Evolutionary conservation across 2,113 vertebrate genomes (phyloP).

Genomic region (Glareola pratincola): DNA sequence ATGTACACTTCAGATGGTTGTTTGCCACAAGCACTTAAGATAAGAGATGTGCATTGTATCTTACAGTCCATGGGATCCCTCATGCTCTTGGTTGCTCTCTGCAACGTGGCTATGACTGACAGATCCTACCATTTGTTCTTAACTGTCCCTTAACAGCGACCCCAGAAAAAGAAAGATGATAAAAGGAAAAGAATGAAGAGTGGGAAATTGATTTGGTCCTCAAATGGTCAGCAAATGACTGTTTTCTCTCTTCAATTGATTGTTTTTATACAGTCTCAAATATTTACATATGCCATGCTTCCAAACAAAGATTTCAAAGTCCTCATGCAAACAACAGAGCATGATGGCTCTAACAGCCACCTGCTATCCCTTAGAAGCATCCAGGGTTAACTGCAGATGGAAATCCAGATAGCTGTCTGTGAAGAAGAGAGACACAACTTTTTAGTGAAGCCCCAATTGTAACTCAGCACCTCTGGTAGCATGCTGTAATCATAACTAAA

Average conservation of each 20-base stretch:
- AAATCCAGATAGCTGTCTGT: not conserved
- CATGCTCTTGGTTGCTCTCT: not conserved
- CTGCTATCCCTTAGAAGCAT: not conserved
- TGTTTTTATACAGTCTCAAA: not conserved
- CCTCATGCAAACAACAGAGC: not conserved
- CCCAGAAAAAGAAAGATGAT: not conserved
- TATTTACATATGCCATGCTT: not conserved
- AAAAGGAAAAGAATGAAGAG: not conserved
- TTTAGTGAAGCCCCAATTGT: not conserved
- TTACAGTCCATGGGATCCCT: not conserved
- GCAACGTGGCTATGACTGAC: not conserved
- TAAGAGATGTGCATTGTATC: not conserved
- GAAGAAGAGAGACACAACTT: not conserved
- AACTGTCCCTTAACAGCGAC: not conserved
- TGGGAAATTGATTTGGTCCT: not conserved
- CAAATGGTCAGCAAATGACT: not conserved
- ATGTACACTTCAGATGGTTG: fast-evolving
- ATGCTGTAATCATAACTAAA: not conserved
- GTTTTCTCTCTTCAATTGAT: not conserved
- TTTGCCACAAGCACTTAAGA: not conserved
- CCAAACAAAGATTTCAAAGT: not conserved
- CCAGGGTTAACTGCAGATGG: not conserved
- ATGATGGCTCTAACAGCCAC: not conserved
- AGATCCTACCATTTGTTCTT: not conserved
- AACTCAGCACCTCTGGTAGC: not conserved